Base-by-base conservation (phyloP, 2,888 invertebrate species). In the Antitype chi region DNA sequence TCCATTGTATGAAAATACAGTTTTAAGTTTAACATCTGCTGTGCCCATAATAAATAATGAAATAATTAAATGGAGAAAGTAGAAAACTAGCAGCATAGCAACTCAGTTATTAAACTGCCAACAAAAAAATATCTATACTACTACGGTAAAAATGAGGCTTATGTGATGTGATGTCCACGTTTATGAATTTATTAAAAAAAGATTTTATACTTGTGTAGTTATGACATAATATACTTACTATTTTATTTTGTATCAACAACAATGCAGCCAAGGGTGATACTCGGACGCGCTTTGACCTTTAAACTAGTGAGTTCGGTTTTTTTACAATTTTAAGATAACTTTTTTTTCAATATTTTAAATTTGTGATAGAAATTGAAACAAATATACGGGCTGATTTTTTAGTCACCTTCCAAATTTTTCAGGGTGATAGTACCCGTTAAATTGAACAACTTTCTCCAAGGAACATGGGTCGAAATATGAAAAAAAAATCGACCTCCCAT, bases 181-280 rank as follows among this genome's bases (percentile, higher is more conserved):
- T 52, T 25, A 52, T 57, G 38, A 52, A 59, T 25, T 20, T 17
- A 52, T 57, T 43, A 23, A 28, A 8, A 38, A 55, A 52, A 2
- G 0, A 28, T 20, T 62, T 68, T 62, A 32, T 68, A 49, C 20
- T 28, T 43, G 15, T 77, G n/a, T 20, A 32, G n/a, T 57, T 43
- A 43, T 63, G 25, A 78, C 43, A 53, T 59, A 78, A 52, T 59
- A 47, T 63, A 64, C 38, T 57, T 49, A 57, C 25, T 53, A 64
- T 70, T 78, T 78, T 78, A 71, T 78, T 77, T 59, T 78, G 57
- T 78, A 63, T 78, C 38, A 32, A 59, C 17, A 0, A 78, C 57
- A 64, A 78, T 64, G 78, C 78, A 78, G 78, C 78, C 78, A 78
- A 78, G 79, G 78, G 79, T 78, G 78, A 71, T 78, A 70, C 78